Evolutionary conservation across 1,140 invertebrate species (phyloP).

Genomic region (Aphaenogaster ashmeadi): DNA sequence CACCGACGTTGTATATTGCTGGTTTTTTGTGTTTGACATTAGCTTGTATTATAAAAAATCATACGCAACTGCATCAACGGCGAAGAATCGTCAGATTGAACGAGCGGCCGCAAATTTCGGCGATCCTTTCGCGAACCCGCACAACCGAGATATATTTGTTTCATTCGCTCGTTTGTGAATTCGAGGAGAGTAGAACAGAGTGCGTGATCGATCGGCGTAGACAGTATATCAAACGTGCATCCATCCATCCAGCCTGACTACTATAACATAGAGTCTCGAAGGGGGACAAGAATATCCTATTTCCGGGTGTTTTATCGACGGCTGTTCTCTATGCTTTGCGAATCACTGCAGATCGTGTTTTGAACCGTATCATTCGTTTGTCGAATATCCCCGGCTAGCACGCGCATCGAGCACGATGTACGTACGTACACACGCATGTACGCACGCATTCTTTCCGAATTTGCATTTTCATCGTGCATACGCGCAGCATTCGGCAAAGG

Average conservation of each 20-base stretch:
- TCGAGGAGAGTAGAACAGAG: constrained; percentile 35
- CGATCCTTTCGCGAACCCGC: background rate
- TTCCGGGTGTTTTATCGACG: constrained; percentile 70
- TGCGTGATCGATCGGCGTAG: constrained; percentile 65
- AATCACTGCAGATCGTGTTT: constrained; percentile 66
- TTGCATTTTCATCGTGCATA: constrained; percentile 62
- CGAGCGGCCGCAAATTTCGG: constrained; percentile 21
- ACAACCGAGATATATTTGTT: constrained; percentile 16
- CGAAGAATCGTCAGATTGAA: constrained; percentile 6
- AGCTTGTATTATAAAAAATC: background rate
- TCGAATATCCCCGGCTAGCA: constrained; percentile 37
- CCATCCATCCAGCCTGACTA: constrained; percentile 59
- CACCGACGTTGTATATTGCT: background rate
- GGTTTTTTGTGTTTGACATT: background rate
- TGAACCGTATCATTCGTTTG: constrained; percentile 61
- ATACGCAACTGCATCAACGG: background rate
- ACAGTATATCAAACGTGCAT: constrained; percentile 67
- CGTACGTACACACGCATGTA: background rate
- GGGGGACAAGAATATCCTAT: constrained; percentile 66
- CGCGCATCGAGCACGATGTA: background rate
- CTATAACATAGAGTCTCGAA: constrained; percentile 58
- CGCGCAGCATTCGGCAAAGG: constrained; percentile 36
- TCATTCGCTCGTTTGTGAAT: constrained; percentile 67
- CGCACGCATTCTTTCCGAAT: constrained; percentile 22
- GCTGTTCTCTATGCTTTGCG: constrained; percentile 64